Conservation (phyloP, 2,888 invertebrate species). For the Saturnia pavonia region DNA sequence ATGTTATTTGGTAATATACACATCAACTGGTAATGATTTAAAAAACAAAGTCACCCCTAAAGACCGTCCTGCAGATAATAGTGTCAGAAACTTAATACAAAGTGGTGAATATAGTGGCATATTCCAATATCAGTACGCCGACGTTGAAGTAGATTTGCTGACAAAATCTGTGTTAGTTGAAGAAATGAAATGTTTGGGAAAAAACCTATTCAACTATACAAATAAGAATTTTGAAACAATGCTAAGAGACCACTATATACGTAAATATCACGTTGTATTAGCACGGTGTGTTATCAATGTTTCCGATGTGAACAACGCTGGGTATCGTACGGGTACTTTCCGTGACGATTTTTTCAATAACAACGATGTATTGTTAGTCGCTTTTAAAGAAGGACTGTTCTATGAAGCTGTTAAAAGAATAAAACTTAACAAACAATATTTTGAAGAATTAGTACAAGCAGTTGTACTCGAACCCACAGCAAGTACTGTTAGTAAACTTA, state of each 20-base stretch:
- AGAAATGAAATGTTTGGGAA: background rate
- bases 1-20: slow-evolving; percentile 16
- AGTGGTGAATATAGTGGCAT: background rate
- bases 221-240: slow-evolving; percentile 11
- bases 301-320: background rate
- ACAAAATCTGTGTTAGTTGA: background rate
- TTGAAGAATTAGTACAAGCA: background rate
- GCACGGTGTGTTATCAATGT: slow-evolving; percentile 11
- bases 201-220: slow-evolving; percentile 8
- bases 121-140: slow-evolving; percentile 3
- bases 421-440: background rate
- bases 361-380: slow-evolving; percentile 9
- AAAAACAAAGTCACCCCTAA: background rate
- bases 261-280: slow-evolving; percentile 6
- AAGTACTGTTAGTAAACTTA: background rate
- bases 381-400: slow-evolving; percentile 10
- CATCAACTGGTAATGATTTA: slow-evolving; percentile 12
- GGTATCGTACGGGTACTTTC: background rate
- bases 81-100: slow-evolving; percentile 8
- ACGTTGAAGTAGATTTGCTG: background rate
- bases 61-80: background rate
- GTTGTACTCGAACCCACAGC: background rate
- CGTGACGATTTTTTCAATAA: slow-evolving; percentile 13
- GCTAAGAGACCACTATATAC: slow-evolving; percentile 3
- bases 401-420: slow-evolving; percentile 9